Conservation (phyloP, 1,140 invertebrate species). For the Drosophila pectinifera region DNA sequence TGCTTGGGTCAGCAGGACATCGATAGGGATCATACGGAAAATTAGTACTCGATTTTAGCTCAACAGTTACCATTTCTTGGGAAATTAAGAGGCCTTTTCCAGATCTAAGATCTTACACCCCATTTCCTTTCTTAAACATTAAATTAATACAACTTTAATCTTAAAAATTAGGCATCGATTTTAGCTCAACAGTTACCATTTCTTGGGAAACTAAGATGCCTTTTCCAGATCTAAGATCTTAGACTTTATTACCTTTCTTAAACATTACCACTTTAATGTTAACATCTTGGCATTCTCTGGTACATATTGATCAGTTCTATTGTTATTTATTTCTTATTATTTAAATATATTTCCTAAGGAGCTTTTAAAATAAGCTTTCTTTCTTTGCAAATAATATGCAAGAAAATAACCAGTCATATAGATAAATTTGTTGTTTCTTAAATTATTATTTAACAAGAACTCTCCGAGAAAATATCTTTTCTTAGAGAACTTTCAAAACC, state of each 20-base stretch:
- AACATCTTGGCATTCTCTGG: not conserved
- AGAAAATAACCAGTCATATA: no score
- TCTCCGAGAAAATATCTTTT: no score
- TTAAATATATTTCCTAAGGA: no score
- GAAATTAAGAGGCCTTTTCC: not conserved
- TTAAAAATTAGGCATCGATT: not conserved
- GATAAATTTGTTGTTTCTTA: no score
- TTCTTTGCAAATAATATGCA: no score
- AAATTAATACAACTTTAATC: no score
- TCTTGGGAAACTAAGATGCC: accelerated
- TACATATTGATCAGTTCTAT: no score
- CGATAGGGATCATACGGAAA: constrained; percentile 15
- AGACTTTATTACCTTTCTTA: not conserved
- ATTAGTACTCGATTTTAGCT: not conserved
- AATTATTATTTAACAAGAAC: no score
- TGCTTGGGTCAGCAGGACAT: constrained; percentile 3
- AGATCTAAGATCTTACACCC: not conserved
- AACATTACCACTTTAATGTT: not conserved
- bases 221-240: not conserved
- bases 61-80: not conserved
- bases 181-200: not conserved
- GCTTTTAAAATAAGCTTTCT: no score
- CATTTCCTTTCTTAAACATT: not conserved
- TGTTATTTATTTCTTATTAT: no score
- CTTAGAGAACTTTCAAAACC: no score